Base-by-base conservation (phyloP, 2,113 vertebrate species). In the Mobula hypostoma region DNA sequence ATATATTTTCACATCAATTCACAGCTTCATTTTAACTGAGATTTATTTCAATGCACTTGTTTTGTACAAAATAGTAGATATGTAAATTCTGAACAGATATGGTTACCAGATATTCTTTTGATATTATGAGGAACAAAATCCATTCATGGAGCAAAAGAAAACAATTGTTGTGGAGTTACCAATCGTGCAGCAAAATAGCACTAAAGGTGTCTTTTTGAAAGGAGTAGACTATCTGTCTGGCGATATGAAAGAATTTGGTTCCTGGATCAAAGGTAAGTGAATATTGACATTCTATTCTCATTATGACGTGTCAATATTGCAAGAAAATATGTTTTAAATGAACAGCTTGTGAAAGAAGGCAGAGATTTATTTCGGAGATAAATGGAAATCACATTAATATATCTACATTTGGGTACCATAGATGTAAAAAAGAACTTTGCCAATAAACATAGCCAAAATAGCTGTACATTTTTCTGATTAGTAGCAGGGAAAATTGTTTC, bases 211-310 rank as follows among this genome's bases (percentile, higher is more conserved):
- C 74, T 58, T 96, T 94, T 95, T 94, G 88, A 94, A 94, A 66
- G 95, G 95, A 27, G 40, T 95, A 94, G 78, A 95, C 80, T 96
- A 95, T 48, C 94, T 96, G 93, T 96, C 95, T 0, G 96, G 96
- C 0, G 95, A 96, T 56, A 96, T 96, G 96, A 95, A 95, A 58
- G 95, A 96, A 90, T 95, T 0, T 83, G 93, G 94, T 70, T 94
- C 3, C 94, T 96, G 96, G 95, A 90, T 96, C 94, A 95, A 95
- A 95, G 95, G 96, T 96, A 94, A 90, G 95, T 11, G 36, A 93
- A 48, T 48, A 74, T 56, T 40, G 63, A 63, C 3, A 70, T 48
- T 70, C 24, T 70, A 48, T 74, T 72, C 70, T 93, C 36, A 93
- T 9, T 70, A 7, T 24, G n/a, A 58, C 7, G 19, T 15, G 0